Evolutionary conservation across 2,113 vertebrate genomes (phyloP), one percentile per base, ranked within the genome.

Genomic region (Atherinomorus stipes): DNA sequence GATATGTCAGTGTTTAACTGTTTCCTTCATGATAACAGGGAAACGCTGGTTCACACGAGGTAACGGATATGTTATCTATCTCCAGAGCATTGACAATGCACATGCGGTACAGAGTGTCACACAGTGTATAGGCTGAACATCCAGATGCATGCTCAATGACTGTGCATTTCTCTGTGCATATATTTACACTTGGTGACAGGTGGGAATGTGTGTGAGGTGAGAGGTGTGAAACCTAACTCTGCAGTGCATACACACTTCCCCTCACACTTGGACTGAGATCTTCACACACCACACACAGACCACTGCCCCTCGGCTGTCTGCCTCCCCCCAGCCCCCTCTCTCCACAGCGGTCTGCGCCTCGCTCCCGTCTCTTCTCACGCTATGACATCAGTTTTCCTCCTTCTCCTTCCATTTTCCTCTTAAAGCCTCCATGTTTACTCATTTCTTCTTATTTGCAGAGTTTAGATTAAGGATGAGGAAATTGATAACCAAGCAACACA

Each of bases 151-250:
- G 69, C 70, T 83, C 76, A 77, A 85, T 85, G 78, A 92, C 90
- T 79, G 64, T 71, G 86, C 83, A 71, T 81, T 81, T 87, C 77
- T 25, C 50, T 73, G 72, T 59, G 85, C 88, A 80, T 91, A 94
- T 93, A 93, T 94, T 94, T 93, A 94, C 90, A 73, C 93, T 85
- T 79, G 80, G 80, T 94, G 93, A 94, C 93, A 94, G 92, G 90
- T 93, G 93, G 91, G 93, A 93, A 94, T 94, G 88, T 90, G 81
- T 81, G 84, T 84, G 90, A 91, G 90, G 90, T 91, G 88, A 90
- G 87, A 89, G 87, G 91, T 91, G 89, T 79, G 93, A 94, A 94
- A 94, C 85, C 88, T 78, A 88, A 91, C 83, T 88, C 86, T 53
- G 44, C 60, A 8, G 65, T 53, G 68, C 64, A 71, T 63, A 79